phyloP scores from a whole-genome alignment of 2,797 vertebrate species.

The Darevskia mixta region DNA sequence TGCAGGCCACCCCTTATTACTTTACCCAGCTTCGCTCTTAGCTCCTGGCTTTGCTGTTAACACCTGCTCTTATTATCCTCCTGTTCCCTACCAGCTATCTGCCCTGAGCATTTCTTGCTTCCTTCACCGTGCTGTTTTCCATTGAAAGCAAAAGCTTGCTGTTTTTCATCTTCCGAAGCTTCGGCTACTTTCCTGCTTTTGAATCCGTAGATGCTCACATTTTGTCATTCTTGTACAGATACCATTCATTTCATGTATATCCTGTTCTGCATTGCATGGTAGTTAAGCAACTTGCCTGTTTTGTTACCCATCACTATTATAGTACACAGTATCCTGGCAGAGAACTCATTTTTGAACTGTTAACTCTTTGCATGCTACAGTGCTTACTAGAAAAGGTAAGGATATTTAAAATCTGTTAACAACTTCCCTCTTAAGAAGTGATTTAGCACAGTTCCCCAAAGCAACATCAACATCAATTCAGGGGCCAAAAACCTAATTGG shows the following conservation, averaged over 20 bases:
- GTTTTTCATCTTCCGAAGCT: not conserved
- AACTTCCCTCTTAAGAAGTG: constrained; percentile 16
- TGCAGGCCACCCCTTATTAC: not conserved
- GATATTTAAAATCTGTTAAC: constrained; percentile 12
- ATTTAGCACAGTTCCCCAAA: not conserved
- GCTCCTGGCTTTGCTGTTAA: not conserved
- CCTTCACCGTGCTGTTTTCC: fast-evolving
- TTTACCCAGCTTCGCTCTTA: constrained; percentile 9
- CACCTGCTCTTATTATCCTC: not conserved
- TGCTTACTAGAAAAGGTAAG: constrained; percentile 43
- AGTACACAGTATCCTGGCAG: constrained; percentile 15
- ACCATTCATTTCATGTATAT: not conserved
- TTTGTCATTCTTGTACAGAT: not conserved
- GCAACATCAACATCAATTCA: not conserved
- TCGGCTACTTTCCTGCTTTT: not conserved
- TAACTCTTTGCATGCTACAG: constrained; percentile 43
- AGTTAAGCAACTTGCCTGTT: not conserved
- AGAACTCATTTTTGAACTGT: constrained; percentile 36
- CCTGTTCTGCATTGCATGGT: constrained; percentile 18
- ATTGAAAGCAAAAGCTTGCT: constrained; percentile 12
- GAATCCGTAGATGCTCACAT: not conserved
- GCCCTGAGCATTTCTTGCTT: constrained; percentile 7
- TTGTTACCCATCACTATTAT: constrained; percentile 1
- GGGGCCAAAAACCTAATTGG: too few species aligned
- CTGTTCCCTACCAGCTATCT: not conserved